A percentile compares a stretch with the other conserved stretches of the same genome.
phyloP scores from a whole-genome alignment of 2,113 vertebrate genomes.

The Scopus umbretta region DNA sequence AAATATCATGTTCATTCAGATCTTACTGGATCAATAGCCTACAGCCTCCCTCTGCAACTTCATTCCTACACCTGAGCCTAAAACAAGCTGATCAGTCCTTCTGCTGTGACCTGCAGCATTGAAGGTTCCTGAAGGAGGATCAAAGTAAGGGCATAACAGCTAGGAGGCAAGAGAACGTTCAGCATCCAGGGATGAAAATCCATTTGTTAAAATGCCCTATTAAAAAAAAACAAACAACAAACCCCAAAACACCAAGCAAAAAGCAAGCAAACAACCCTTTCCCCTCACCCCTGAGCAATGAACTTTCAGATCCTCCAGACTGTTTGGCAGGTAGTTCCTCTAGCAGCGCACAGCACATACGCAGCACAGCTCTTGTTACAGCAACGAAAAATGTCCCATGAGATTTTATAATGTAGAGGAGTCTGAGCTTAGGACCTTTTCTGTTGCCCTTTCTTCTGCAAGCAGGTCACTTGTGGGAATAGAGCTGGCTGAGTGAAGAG shows the following conservation, averaged over 20 bases:
- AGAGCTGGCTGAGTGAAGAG: neutral
- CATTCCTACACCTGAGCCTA: neutral
- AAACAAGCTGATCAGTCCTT: neutral
- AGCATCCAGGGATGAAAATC: neutral
- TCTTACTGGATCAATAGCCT: neutral
- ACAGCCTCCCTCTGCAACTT: neutral
- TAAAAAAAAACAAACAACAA: neutral
- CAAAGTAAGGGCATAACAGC: neutral
- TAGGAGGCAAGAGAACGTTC: neutral
- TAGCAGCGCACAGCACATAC: neutral
- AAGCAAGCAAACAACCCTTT: neutral
- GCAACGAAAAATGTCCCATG: neutral
- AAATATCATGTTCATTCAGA: slow-evolving; percentile 21
- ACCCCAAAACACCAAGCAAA: neutral
- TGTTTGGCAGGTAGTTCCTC: neutral
- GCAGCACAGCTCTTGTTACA: neutral
- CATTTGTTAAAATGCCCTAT: neutral
- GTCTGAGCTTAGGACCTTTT: neutral
- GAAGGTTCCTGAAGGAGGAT: neutral
- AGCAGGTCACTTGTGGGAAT: neutral
- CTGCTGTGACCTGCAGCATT: neutral
- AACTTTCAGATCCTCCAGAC: neutral
- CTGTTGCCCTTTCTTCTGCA: neutral
- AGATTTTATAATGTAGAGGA: neutral
- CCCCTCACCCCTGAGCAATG: neutral